Conservation (phyloP, 1,140 invertebrate genomes). For the Venustaconcha ellipsiformis region DNA sequence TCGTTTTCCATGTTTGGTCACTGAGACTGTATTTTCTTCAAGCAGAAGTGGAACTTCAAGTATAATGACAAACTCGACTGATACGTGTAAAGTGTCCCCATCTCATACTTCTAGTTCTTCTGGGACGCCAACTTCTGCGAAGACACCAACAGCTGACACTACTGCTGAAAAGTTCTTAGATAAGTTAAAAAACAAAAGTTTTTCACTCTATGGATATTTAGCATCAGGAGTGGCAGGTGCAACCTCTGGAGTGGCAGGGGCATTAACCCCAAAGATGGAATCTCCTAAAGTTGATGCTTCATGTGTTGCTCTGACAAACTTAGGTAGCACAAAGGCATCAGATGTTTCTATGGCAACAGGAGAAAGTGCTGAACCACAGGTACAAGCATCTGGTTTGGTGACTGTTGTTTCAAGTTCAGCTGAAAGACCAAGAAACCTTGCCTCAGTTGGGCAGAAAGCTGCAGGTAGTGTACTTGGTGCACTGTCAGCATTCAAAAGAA, state of each 20-base stretch:
- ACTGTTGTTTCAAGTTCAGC: slow-evolving; percentile 61
- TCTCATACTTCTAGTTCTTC: slow-evolving; percentile 3
- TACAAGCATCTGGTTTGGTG: background rate
- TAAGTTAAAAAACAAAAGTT: slow-evolving; percentile 55
- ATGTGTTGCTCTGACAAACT: background rate
- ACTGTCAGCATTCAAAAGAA: slow-evolving; percentile 48
- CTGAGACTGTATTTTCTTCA: slow-evolving; percentile 34
- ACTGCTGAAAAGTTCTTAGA: slow-evolving; percentile 34
- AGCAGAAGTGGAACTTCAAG: slow-evolving; percentile 4
- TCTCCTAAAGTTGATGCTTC: slow-evolving; percentile 1
- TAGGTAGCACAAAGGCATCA: background rate
- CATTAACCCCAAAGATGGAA: background rate
- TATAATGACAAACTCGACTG: slow-evolving; percentile 15
- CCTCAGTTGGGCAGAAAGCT: slow-evolving; percentile 8
- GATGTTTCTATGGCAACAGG: slow-evolving; percentile 7
- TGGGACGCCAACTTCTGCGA: slow-evolving; percentile 3
- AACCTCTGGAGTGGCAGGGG: slow-evolving; percentile 3
- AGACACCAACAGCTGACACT: slow-evolving; percentile 14
- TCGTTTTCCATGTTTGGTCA: slow-evolving; percentile 27
- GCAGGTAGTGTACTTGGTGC: slow-evolving; percentile 52
- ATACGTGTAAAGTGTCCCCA: slow-evolving; percentile 22
- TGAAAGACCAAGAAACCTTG: background rate
- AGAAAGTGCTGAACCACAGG: background rate
- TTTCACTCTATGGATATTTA: slow-evolving; percentile 49
- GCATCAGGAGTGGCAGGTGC: slow-evolving; percentile 26